Base-by-base conservation (phyloP, 2,113 vertebrate genomes). In the Zosterops pallidus region DNA sequence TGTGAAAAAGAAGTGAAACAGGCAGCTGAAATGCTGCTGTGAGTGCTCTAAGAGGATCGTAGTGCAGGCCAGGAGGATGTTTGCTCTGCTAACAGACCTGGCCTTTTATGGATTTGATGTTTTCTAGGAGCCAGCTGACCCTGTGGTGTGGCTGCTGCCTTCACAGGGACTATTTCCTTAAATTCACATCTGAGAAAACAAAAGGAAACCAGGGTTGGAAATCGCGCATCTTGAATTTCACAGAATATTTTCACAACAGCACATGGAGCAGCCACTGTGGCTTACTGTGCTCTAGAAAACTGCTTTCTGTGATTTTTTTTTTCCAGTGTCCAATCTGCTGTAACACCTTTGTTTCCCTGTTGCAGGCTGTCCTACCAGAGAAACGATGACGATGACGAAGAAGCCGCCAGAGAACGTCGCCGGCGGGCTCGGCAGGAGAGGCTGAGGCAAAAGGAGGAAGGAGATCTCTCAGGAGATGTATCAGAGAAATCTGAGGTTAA, bases 391-490 rank as follows among this genome's bases (percentile, higher is more conserved):
- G 99, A 99, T 12, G 99, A 99, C 3, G 99, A 99, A 86, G 99
- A 99, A 97, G 99, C 99, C 0, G 99, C 99, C 52, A 98, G 99
- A 12, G 99, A 99, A 89, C 98, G 99, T 42, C 98, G 99, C 76
- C 98, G 99, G 90, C 96, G 99, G 56, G 99, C 99, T 55, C 98
- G 99, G 17, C 99, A 99, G 96, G 99, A 99, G 81, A 98, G 99
- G 70, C 92, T 99, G 94, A 97, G 97, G 90, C 97, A 98, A 89
- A 98, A 97, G 63, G 98, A 99, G 29, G 97, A 98, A 9, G 99
- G 99, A 57, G 99, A 99, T 42, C 77, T 97, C 31, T 86, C 98
- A 70, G 97, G 98, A 74, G 98, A 98, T 90, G 85, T 57, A 67
- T 97, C 97, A 0, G 99, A 99, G 74, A 98, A 97, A 68, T 80